Evolutionary conservation across 2,888 invertebrate genomes (phyloP), one percentile per base, ranked within the genome.

Genomic region (Dendrolimus houi): DNA sequence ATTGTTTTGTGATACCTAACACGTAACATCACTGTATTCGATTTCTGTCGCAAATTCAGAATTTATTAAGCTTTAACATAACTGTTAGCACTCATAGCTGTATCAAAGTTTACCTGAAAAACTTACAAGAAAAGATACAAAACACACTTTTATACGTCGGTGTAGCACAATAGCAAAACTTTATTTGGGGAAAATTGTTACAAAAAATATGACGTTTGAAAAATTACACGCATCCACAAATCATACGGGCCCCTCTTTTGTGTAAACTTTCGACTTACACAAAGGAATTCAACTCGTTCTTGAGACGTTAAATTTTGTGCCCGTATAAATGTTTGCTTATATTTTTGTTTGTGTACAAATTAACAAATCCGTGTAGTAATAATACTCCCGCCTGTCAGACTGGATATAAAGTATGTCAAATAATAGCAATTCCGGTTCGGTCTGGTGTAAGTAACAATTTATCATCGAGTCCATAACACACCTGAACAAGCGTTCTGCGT

Each of bases 161-260:
- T 72, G 68, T 74, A 65, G 75, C 78, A 90, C 86, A 90, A 89
- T 85, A 73, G 84, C 70, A 67, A 89, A 47, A 89, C 78, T 89
- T 89, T 87, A 80, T 82, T 81, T 81, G 72, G 81, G 77, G 75
- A 81, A 80, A 83, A 81, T 76, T 79, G 83, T 83, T 81, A 83
- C 83, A 84, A 87, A 88, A 88, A 88, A 88, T 87, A 86, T 89
- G 89, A 90, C 88, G 83, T 87, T 83, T 89, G 88, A 90, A 87
- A 90, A 89, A 90, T 90, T 87, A 90, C 88, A 87, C 88, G 83
- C 87, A 85, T 86, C 87, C 88, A 88, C 85, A 88, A 89, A 88
- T 88, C 87, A 87, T 85, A 79, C 84, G 85, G 83, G 85, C 9
- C 77, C 81, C 79, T 81, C 85, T 85, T 87, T 88, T 87, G 85